Evolutionary conservation across 92 coral and sea anemone species (phyloP).

Genomic region (Parazoanthus atlanticus): DNA sequence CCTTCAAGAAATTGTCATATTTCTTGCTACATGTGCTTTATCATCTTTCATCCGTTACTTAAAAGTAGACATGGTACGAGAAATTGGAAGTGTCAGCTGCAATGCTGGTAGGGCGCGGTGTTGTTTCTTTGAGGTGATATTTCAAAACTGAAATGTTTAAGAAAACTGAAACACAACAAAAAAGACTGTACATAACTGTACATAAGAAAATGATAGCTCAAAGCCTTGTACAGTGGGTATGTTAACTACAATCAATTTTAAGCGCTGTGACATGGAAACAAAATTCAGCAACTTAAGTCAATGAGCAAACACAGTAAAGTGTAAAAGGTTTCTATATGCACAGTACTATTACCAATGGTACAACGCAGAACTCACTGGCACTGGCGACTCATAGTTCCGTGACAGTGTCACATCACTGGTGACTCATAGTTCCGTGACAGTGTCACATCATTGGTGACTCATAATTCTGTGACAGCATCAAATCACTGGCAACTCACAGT

Average conservation of each 20-base stretch:
- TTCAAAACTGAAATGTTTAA: too few species aligned
- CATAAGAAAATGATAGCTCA: neutral
- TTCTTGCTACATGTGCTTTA: neutral
- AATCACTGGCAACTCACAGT: too few species aligned
- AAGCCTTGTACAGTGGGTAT: neutral
- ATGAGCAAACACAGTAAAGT: too few species aligned
- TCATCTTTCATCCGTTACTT: neutral
- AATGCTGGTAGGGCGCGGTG: neutral
- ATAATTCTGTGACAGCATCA: neutral
- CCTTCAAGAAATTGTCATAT: too few species aligned
- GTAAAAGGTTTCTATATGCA: too few species aligned
- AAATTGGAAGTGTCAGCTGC: too few species aligned
- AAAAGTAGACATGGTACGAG: neutral
- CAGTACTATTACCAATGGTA: too few species aligned
- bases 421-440: neutral
- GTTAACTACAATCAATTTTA: neutral
- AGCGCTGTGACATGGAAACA: too few species aligned
- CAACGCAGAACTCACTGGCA: too few species aligned
- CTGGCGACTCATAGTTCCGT: too few species aligned
- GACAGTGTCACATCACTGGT: too few species aligned
- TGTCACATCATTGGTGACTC: neutral
- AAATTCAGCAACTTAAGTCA: too few species aligned
- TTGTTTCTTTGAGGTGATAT: neutral
- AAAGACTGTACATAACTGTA: neutral
- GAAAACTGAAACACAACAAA: neutral